Conservation (phyloP, 2,797 vertebrate genomes). For the Echeneis naucrates region DNA sequence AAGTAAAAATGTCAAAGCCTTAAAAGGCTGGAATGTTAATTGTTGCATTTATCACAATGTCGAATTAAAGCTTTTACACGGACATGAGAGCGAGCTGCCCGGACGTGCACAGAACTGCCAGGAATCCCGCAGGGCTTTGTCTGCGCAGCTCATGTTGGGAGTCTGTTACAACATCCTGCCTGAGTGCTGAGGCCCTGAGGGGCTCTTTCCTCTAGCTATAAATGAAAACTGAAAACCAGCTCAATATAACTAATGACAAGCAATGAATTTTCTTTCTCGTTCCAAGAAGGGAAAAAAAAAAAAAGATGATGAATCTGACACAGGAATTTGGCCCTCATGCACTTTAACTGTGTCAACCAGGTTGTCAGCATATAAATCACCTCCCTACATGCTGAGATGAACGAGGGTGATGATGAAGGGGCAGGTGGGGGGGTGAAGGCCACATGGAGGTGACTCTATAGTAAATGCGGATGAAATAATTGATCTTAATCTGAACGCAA, state of each 20-base stretch:
- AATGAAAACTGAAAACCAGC: constrained; percentile 57
- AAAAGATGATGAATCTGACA: constrained; percentile 36
- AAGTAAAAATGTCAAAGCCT: constrained; percentile 62
- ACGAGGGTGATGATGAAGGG: background rate
- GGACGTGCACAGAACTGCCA: constrained; percentile 60
- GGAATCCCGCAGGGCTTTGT: constrained; percentile 48
- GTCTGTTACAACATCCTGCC: constrained; percentile 63
- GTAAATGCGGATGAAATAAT: constrained; percentile 13
- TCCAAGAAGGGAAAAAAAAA: constrained; percentile 18
- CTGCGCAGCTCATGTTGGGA: constrained; percentile 34
- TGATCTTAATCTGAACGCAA: constrained; percentile 20
- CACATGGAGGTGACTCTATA: constrained; percentile 17
- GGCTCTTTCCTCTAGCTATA: constrained; percentile 22
- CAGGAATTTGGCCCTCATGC: constrained; percentile 31
- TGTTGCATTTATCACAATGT: constrained; percentile 70
- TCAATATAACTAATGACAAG: constrained; percentile 49
- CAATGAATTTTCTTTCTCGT: constrained; percentile 44
- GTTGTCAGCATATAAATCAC: constrained; percentile 41
- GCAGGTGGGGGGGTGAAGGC: constrained; percentile 18
- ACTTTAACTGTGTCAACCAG: constrained; percentile 31
- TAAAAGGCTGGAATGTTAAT: constrained; percentile 79
- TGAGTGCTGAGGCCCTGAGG: constrained; percentile 41
- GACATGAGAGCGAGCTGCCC: constrained; percentile 47
- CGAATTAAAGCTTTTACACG: constrained; percentile 61
- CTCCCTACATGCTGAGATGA: background rate